Percentiles rank a stretch among this genome's conserved stretches.
Conservation (phyloP, 2,113 vertebrate genomes). For the Numenius arquata region DNA sequence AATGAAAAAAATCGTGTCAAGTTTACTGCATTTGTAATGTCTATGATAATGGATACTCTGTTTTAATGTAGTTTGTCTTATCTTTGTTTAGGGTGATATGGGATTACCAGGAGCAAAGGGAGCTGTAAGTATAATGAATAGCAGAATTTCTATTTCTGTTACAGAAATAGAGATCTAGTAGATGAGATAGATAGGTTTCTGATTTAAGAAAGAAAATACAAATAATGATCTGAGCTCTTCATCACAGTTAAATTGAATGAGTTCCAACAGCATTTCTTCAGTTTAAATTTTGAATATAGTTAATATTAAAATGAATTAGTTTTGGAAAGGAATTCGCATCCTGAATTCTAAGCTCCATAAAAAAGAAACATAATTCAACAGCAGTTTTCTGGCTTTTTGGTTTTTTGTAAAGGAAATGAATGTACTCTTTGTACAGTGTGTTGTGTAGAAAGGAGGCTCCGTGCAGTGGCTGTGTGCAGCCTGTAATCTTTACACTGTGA, state of each 20-base stretch:
- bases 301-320: background rate
- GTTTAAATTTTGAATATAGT: slow-evolving; percentile 6
- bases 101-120: slow-evolving; percentile 91
- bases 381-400: background rate
- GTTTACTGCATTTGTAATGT: background rate
- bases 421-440: background rate
- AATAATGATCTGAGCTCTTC: slow-evolving; percentile 4
- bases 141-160: too few relatives aligned
- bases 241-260: background rate
- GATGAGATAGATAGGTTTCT: background rate
- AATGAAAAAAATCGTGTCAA: background rate
- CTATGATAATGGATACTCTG: background rate
- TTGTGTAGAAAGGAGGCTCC: background rate
- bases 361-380: background rate
- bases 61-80: slow-evolving; percentile 52
- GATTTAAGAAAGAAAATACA: slow-evolving; percentile 8
- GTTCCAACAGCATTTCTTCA: background rate
- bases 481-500: background rate
- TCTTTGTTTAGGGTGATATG: slow-evolving; percentile 82
- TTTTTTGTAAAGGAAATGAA: background rate
- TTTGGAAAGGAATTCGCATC: background rate
- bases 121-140: slow-evolving; percentile 82
- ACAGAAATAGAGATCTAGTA: background rate
- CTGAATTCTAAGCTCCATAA: background rate
- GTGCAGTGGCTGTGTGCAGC: background rate